A percentile compares a stretch with the other conserved stretches of the same genome.
phyloP scores from a whole-genome alignment of 2,888 invertebrate species.

The Macropis europaea region DNA sequence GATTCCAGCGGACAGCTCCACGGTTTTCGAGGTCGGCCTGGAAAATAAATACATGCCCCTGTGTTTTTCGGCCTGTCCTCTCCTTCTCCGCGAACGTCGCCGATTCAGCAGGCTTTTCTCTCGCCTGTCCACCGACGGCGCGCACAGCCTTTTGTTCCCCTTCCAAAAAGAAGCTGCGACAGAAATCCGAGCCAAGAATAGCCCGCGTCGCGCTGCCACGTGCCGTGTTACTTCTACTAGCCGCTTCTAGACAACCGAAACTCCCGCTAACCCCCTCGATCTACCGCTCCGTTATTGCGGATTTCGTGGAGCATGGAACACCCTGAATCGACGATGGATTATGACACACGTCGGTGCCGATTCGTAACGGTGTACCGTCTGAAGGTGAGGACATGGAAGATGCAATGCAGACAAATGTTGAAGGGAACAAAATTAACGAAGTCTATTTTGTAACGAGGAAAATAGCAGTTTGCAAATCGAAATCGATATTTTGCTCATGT shows the following conservation, averaged over 20 bases:
- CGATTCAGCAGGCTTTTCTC: background rate
- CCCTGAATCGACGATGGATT: too few relatives aligned
- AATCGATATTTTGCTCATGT: too few relatives aligned
- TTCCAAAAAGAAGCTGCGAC: conserved; percentile 33
- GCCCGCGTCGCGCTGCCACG: conserved; percentile 48
- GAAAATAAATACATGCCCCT: conserved; percentile 5
- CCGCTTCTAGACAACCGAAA: conserved; percentile 53
- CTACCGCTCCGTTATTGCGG: conserved; percentile 39
- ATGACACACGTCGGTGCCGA: too few relatives aligned
- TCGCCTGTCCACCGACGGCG: conserved; percentile 4
- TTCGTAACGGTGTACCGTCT: too few relatives aligned
- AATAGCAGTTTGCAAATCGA: too few relatives aligned
- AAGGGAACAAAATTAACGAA: too few relatives aligned
- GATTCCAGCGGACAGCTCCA: background rate
- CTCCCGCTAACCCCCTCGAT: conserved; percentile 23
- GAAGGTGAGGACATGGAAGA: too few relatives aligned
- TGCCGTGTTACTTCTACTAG: conserved; percentile 49
- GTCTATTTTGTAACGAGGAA: too few relatives aligned
- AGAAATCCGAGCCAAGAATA: conserved; percentile 51
- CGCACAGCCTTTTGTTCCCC: conserved; percentile 36
- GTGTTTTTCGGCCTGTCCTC: background rate
- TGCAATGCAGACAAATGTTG: too few relatives aligned
- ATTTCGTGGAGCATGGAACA: too few relatives aligned
- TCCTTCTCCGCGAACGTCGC: conserved; percentile 14
- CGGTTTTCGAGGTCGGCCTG: background rate